Conservation (phyloP, 1,140 invertebrate genomes). For the Scaptomyza montana region DNA sequence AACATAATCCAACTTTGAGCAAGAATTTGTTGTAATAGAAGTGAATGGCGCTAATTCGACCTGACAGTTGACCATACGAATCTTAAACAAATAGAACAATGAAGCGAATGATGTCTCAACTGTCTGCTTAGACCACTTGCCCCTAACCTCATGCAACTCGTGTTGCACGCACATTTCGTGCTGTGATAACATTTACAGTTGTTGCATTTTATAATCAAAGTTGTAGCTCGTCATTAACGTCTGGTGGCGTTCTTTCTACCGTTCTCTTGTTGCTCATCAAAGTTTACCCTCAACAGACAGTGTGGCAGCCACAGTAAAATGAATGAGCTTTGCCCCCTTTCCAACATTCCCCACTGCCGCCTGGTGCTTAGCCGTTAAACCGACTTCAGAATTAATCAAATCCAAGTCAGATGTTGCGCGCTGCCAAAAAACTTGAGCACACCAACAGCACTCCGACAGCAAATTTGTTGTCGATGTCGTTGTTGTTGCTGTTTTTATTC, state of each 20-base stretch:
- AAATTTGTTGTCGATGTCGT: constrained; percentile 53
- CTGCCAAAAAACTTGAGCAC: constrained; percentile 79
- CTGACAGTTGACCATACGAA: constrained; percentile 27
- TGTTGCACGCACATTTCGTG: constrained; percentile 63
- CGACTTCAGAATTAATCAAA: constrained; percentile 81
- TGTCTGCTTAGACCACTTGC: constrained; percentile 12
- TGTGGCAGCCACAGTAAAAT: constrained; percentile 65
- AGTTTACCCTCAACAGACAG: constrained; percentile 73
- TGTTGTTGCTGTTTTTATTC: constrained; percentile 68
- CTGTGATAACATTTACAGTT: constrained; percentile 78
- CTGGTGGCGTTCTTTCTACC: constrained; percentile 8
- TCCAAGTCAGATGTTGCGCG: constrained; percentile 79
- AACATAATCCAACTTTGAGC: constrained; percentile 33
- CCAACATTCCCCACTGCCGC: neutral
- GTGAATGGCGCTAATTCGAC: constrained; percentile 43
- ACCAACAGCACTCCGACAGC: constrained; percentile 39
- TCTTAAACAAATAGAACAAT: constrained; percentile 40
- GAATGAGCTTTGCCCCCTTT: constrained; percentile 49
- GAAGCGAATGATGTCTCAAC: constrained; percentile 5
- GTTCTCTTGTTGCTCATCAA: constrained; percentile 63
- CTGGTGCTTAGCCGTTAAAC: constrained; percentile 70
- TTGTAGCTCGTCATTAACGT: constrained; percentile 73
- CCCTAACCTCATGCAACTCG: neutral
- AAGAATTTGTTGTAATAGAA: constrained; percentile 5
- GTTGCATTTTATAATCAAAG: constrained; percentile 80